Conservation (phyloP, 2,888 invertebrate species). For the Dinocampus coccinellae region DNA sequence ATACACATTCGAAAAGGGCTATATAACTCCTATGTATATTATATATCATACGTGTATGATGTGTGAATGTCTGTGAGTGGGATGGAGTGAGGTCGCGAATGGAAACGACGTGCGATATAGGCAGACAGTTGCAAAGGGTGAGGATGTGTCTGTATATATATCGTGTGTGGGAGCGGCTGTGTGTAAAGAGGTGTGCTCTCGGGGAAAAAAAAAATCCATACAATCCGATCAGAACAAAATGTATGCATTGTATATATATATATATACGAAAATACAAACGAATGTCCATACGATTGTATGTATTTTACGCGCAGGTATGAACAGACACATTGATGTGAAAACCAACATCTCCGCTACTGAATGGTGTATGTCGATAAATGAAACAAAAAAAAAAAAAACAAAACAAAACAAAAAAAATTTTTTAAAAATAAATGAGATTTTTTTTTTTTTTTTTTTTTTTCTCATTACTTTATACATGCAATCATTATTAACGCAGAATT, state of each 20-base stretch:
- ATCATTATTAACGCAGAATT: neutral
- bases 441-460: slow-evolving; percentile 8
- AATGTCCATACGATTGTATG: slow-evolving; percentile 63
- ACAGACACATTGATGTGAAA: slow-evolving; percentile 60
- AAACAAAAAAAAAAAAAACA: neutral
- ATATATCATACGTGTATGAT: slow-evolving; percentile 26
- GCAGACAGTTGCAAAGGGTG: slow-evolving; percentile 45
- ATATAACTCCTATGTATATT: slow-evolving; percentile 41
- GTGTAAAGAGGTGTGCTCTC: slow-evolving; percentile 56
- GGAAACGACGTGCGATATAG: slow-evolving; percentile 39
- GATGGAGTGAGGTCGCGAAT: slow-evolving; percentile 33
- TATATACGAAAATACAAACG: slow-evolving; percentile 46
- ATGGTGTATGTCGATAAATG: slow-evolving; percentile 64
- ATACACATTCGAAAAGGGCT: slow-evolving; percentile 48
- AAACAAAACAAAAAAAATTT: neutral
- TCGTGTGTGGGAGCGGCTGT: slow-evolving; percentile 6
- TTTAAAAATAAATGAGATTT: too few relatives aligned
- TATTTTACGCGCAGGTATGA: slow-evolving; percentile 58
- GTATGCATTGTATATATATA: slow-evolving; percentile 51
- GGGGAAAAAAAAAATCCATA: slow-evolving; percentile 67
- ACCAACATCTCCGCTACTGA: slow-evolving; percentile 59
- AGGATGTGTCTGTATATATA: slow-evolving; percentile 26
- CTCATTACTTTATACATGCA: neutral
- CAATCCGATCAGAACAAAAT: slow-evolving; percentile 69
- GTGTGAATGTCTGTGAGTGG: slow-evolving; percentile 30